Evolutionary conservation across 2,113 vertebrate genomes (phyloP).

Genomic region (Oenanthe melanoleuca): DNA sequence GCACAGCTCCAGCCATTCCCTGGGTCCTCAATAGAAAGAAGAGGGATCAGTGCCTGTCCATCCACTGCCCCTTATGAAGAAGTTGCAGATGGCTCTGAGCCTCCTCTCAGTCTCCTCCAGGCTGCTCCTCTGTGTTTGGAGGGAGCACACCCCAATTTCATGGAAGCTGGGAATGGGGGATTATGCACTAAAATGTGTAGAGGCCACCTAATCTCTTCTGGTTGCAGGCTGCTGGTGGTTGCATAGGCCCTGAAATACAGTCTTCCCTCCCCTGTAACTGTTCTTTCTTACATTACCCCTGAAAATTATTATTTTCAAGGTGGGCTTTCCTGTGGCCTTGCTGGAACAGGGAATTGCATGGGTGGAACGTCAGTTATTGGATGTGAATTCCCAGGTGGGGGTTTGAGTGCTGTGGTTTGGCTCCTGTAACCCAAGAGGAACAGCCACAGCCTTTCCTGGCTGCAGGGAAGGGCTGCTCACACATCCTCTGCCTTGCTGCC

Average conservation of each 20-base stretch:
- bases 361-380: neutral
- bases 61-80: neutral
- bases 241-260: neutral
- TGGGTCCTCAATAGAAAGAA: neutral
- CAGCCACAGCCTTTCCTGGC: neutral
- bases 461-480: neutral
- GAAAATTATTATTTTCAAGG: neutral
- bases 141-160: rapidly evolving
- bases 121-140: neutral
- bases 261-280: neutral
- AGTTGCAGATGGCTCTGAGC: neutral
- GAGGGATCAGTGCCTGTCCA: too few relatives aligned
- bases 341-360: neutral
- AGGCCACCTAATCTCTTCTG: neutral
- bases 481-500: neutral
- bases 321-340: neutral
- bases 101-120: neutral
- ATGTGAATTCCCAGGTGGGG: rapidly evolving
- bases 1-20: neutral
- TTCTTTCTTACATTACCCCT: neutral
- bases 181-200: neutral
- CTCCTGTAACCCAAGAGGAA: neutral
- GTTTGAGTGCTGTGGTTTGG: neutral
- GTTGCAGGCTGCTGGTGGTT: neutral
- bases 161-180: neutral